These are phyloP conservation scores for Apotomis turbidana DNA, from an alignment of 2,888 invertebrate species.

Conservation along the genomic window DNA sequence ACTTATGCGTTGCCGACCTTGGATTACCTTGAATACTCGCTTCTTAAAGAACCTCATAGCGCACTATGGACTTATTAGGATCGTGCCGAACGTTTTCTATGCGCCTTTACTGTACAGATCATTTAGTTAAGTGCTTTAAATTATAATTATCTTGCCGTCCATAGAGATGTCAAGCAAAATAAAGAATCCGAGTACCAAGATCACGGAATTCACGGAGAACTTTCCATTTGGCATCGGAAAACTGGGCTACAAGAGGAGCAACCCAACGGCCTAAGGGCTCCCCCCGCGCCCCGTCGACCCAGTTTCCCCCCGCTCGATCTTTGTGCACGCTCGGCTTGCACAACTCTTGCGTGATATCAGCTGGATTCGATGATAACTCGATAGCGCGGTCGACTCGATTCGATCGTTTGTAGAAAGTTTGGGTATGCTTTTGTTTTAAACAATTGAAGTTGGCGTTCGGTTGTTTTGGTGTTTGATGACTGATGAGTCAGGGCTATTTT, in stretches of 20 bases:
- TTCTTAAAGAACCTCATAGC: no score
- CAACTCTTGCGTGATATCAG: conserved; percentile 75
- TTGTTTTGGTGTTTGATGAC: conserved; percentile 14
- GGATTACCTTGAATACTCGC: no score
- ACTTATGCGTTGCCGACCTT: no score
- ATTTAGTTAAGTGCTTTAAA: no score
- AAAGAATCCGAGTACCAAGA: conserved; percentile 2
- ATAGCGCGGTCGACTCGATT: conserved; percentile 46
- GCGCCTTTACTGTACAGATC: no score
- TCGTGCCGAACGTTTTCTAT: no score
- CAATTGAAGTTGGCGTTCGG: conserved; percentile 11
- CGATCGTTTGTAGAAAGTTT: conserved; percentile 37
- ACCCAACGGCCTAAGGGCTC: conserved; percentile 77
- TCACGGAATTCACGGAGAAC: conserved; percentile 38
- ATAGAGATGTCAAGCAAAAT: not conserved
- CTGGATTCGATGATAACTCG: conserved; percentile 70
- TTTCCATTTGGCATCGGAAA: conserved; percentile 46
- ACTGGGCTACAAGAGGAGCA: conserved; percentile 48
- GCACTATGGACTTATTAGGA: no score
- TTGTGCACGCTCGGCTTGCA: conserved; percentile 78
- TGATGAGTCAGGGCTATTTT: not conserved
- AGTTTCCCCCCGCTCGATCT: conserved; percentile 74
- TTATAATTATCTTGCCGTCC: no score
- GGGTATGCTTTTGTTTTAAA: conserved; percentile 38
- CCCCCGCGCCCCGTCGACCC: conserved; percentile 57